A percentile compares a stretch with the other conserved stretches of the same genome.
phyloP scores from a whole-genome alignment of 1,140 invertebrate species.

The Pachypsylla venusta region DNA sequence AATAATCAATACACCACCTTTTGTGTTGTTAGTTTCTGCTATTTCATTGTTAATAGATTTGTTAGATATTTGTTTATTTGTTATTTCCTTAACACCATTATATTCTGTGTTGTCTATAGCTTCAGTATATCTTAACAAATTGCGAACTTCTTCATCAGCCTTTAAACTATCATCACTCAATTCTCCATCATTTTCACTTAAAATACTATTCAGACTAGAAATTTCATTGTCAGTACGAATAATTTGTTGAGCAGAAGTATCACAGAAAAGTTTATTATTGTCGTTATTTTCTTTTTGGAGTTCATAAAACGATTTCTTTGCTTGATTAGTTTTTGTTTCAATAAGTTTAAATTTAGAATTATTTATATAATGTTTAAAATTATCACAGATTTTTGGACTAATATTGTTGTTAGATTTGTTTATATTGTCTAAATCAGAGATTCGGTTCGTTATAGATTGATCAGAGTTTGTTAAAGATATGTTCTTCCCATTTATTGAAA shows the following conservation, averaged over 20 bases:
- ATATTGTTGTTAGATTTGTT: no score
- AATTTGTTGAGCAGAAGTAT: not conserved
- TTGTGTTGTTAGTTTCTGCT: not conserved
- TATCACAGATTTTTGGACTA: not conserved
- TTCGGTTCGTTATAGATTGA: no score
- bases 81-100: not conserved
- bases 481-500: no score
- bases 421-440: no score
- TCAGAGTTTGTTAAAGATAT: no score
- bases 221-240: not conserved
- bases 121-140: not conserved
- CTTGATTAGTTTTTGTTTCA: not conserved
- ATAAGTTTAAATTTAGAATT: slow-evolving; percentile 11
- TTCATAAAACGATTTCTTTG: no score
- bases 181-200: not conserved
- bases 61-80: not conserved
- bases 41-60: not conserved
- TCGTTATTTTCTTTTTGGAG: no score
- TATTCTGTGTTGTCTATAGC: not conserved
- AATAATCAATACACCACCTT: not conserved
- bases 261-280: not conserved
- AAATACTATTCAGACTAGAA: slow-evolving; percentile 8
- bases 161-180: slow-evolving; percentile 23
- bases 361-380: not conserved
- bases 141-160: slow-evolving; percentile 22